Conservation (phyloP, 1,140 invertebrate genomes). For the Nasonia giraulti region DNA sequence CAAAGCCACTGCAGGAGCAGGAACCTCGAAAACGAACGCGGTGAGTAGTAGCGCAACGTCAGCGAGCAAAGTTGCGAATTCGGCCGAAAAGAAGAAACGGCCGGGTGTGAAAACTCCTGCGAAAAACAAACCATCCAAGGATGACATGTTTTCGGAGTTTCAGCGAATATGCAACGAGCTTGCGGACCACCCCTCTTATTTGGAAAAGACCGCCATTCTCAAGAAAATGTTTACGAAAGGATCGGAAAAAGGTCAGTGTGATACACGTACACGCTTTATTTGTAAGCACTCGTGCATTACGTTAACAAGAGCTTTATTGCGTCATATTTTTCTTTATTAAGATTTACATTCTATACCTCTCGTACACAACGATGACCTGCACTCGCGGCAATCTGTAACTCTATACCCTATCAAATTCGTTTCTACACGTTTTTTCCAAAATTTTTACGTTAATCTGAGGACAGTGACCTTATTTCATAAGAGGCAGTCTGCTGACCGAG, state of each 20-base stretch:
- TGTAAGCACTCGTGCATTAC: background rate
- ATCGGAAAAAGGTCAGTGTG: conserved; percentile 74
- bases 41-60: background rate
- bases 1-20: background rate
- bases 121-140: conserved; percentile 66
- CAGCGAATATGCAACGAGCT: conserved; percentile 85
- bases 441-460: background rate
- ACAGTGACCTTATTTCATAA: background rate
- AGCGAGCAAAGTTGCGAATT: conserved; percentile 27
- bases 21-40: background rate
- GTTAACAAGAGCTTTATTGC: background rate
- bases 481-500: background rate
- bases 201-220: conserved; percentile 86
- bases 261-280: background rate
- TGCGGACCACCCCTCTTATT: conserved; percentile 85
- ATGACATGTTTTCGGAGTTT: conserved; percentile 87
- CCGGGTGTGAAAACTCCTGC: background rate
- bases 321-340: background rate
- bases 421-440: background rate
- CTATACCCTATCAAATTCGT: background rate
- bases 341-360: background rate
- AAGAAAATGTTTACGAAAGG: conserved; percentile 83
- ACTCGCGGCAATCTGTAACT: too few species aligned
- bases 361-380: too few species aligned
- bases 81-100: conserved; percentile 35